Evolutionary conservation across 2,888 invertebrate species (phyloP).

Genomic region (Eubasilissa splendida): DNA sequence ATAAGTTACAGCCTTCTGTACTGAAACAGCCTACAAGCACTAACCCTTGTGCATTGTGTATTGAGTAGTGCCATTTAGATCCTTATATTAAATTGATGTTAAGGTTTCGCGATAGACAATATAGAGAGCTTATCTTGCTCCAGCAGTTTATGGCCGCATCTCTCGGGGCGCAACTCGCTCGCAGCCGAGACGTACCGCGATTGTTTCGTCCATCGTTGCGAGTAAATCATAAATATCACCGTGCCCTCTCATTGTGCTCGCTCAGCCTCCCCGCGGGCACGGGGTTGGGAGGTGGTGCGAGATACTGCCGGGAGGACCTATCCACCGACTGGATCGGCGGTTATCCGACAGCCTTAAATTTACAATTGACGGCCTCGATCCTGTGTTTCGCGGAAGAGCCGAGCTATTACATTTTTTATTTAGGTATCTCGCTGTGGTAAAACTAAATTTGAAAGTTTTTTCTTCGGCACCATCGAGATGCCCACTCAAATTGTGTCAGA

Average conservation of each 20-base stretch:
- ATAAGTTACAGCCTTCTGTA: no score
- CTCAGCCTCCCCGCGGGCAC: neutral
- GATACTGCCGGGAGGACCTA: no score
- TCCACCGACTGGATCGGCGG: no score
- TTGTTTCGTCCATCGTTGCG: conserved; percentile 10
- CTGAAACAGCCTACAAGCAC: no score
- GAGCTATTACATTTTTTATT: no score
- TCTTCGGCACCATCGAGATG: no score
- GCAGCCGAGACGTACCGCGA: neutral
- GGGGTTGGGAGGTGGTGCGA: neutral
- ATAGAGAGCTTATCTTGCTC: conserved; percentile 15
- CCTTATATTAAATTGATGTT: conserved; percentile 1
- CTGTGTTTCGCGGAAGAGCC: no score
- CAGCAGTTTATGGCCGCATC: conserved; percentile 4
- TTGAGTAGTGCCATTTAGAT: conserved; percentile 11
- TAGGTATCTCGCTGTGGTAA: no score
- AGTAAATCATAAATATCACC: conserved; percentile 16
- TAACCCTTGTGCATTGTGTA: neutral
- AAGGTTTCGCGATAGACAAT: neutral
- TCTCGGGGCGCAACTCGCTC: neutral
- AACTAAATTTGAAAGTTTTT: no score
- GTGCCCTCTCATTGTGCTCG: conserved; percentile 6
- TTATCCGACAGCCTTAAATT: no score
- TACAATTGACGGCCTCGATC: no score
- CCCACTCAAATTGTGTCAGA: no score